Evolutionary conservation across 2,113 vertebrate genomes (phyloP), one percentile per base, ranked within the genome.

Genomic region (Apeltes quadracus): DNA sequence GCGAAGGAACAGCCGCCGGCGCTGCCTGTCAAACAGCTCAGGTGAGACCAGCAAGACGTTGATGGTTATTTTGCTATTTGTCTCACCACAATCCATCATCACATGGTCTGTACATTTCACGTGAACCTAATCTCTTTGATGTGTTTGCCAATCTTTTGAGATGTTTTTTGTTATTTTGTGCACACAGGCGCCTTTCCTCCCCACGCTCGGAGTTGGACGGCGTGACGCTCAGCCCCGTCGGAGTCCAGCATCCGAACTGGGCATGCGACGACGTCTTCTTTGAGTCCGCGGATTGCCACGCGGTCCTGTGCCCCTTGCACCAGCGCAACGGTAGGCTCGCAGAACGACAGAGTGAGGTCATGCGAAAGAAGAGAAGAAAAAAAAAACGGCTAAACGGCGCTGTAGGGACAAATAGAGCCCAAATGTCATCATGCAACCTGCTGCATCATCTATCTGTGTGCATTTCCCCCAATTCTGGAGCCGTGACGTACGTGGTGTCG

Each of bases 1-100:
- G 63, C 1, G 1, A 65, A 82, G 27, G 63, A 48, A 4, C 50
- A 32, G 7, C 89, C 92, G 7, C 93, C 93, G 5, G 86, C 69
- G 4, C 78, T 94, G 73, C 93, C 93, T 25, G 72, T 84, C 71
- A 94, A 93, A 88, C 89, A 90, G 70, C 91, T 74, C 81, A 90
- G 91, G 93, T 94, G 87, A 84, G 83, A 78, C 32, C 25, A 54
- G 32, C 18, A 32, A 23, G 1, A 29, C 3, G n/a, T 36, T 27
- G 11, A 1, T 0, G 23, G 14, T 22, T 27, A 32, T 34, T 39
- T 3, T 29, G 32, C 2, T 14, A 5, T 25, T 25, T 39, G 2
- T 58, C 34, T 34, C 18, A 7, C 15, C 27, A 18, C 14, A 41
- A 59, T 69, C 13, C 29, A 59, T 20, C 5, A 61, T 39, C 25